phyloP scores from a whole-genome alignment of 2,113 vertebrate genomes.

The Sardina pilchardus region DNA sequence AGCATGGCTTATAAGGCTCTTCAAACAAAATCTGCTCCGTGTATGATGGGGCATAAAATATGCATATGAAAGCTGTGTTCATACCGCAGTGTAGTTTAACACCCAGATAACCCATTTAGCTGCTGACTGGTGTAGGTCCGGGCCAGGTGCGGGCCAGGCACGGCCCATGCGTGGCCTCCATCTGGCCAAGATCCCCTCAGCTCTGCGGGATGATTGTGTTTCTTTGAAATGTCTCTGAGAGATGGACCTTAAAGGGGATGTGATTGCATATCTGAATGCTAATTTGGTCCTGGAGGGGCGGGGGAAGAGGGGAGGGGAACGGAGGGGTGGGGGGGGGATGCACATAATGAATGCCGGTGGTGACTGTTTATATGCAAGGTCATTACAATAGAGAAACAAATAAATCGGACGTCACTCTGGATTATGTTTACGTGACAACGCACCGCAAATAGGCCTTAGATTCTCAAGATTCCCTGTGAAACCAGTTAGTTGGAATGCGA shows the following conservation, averaged over 20 bases:
- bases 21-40: slow-evolving; percentile 36
- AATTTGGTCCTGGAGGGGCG: slow-evolving; percentile 60
- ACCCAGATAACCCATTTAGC: slow-evolving; percentile 27
- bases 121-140: not conserved
- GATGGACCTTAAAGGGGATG: slow-evolving; percentile 67
- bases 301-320: not conserved
- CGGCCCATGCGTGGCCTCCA: not conserved
- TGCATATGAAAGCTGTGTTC: slow-evolving; percentile 56
- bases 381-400: slow-evolving; percentile 70
- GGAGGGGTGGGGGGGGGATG: slow-evolving; percentile 50
- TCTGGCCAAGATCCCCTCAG: slow-evolving; percentile 55
- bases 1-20: slow-evolving; percentile 46
- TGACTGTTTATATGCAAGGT: slow-evolving; percentile 67
- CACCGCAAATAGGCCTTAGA: slow-evolving; percentile 34
- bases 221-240: slow-evolving; percentile 55
- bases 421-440: slow-evolving; percentile 66
- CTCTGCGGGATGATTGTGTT: slow-evolving; percentile 70
- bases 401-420: slow-evolving; percentile 69
- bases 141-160: not conserved
- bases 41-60: slow-evolving; percentile 57
- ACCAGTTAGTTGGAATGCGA: slow-evolving; percentile 38
- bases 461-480: slow-evolving; percentile 24
- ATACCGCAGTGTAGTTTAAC: slow-evolving; percentile 62
- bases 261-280: slow-evolving; percentile 71
- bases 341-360: slow-evolving; percentile 56